Conservation (phyloP, 2,888 invertebrate genomes). For the Craniophora ligustri region DNA sequence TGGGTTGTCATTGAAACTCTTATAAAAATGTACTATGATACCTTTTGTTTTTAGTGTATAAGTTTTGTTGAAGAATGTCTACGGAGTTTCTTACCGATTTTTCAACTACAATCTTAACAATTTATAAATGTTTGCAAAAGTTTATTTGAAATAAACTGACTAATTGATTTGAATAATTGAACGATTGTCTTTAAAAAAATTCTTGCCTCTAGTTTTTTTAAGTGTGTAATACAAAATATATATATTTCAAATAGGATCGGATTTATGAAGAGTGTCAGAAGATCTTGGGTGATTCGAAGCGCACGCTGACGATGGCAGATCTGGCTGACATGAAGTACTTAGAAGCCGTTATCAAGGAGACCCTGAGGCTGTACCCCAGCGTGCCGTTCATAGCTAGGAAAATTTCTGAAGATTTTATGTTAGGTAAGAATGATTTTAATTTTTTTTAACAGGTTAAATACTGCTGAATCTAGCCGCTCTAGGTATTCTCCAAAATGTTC, state of each 20-base stretch:
- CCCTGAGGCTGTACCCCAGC: conserved; percentile 90
- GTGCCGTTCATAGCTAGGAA: conserved; percentile 90
- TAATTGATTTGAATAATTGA: too few relatives aligned
- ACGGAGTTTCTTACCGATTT: too few relatives aligned
- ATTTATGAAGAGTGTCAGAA: conserved; percentile 77
- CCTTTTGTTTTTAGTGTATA: too few relatives aligned
- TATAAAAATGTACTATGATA: too few relatives aligned
- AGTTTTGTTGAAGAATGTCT: too few relatives aligned
- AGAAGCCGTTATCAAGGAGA: conserved; percentile 92
- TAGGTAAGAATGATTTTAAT: conserved; percentile 87
- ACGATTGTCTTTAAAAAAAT: neutral
- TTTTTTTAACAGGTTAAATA: too few relatives aligned
- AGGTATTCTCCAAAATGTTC: too few relatives aligned
- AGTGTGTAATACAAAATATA: neutral
- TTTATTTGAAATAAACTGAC: too few relatives aligned
- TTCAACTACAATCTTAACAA: too few relatives aligned
- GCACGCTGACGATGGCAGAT: conserved; percentile 85
- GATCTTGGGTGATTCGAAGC: conserved; percentile 74
- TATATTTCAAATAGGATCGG: conserved; percentile 63
- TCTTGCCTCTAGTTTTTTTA: neutral
- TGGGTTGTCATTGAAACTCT: too few relatives aligned
- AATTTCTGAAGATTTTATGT: conserved; percentile 88
- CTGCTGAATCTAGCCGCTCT: too few relatives aligned
- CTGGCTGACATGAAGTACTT: conserved; percentile 90
- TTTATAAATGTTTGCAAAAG: too few relatives aligned